A percentile compares a stretch with the other conserved stretches of the same genome.
These are phyloP conservation scores for Argyrosomus japonicus DNA, from an alignment of 2,113 vertebrate species.

Conservation along the genomic window DNA sequence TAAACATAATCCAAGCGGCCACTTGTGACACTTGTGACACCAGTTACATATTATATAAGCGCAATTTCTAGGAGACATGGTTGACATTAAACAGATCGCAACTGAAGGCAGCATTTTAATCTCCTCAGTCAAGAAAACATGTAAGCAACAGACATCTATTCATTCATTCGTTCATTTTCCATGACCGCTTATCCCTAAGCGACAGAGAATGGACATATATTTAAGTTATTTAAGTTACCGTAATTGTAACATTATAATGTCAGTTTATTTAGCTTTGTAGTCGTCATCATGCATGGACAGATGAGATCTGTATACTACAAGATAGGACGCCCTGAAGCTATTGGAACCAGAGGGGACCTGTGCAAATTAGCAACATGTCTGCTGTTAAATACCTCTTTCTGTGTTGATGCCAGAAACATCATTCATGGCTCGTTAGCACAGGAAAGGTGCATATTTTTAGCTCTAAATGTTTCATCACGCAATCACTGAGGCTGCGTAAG, in stretches of 20 bases:
- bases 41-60: not conserved
- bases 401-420: slow-evolving; percentile 8
- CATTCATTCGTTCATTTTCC: too few relatives aligned
- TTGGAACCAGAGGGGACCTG: not conserved
- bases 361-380: slow-evolving; percentile 35
- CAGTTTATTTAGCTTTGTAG: not conserved
- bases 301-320: slow-evolving; percentile 3
- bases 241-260: not conserved
- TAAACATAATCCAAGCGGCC: not conserved
- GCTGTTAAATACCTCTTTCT: slow-evolving; percentile 23
- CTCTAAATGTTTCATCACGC: slow-evolving; percentile 3
- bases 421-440: slow-evolving; percentile 17
- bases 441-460: slow-evolving; percentile 21
- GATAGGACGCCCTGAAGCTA: not conserved
- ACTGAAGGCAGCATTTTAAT: not conserved
- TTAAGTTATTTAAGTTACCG: too few relatives aligned
- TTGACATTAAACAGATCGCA: not conserved
- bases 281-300: not conserved
- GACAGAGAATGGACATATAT: not conserved
- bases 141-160: not conserved
- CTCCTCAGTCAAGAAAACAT: not conserved
- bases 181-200: too few relatives aligned
- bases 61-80: not conserved
- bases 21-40: not conserved
- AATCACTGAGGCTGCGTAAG: not conserved